Conservation (phyloP, 1,140 invertebrate species). For the Saccostrea cuccullata region DNA sequence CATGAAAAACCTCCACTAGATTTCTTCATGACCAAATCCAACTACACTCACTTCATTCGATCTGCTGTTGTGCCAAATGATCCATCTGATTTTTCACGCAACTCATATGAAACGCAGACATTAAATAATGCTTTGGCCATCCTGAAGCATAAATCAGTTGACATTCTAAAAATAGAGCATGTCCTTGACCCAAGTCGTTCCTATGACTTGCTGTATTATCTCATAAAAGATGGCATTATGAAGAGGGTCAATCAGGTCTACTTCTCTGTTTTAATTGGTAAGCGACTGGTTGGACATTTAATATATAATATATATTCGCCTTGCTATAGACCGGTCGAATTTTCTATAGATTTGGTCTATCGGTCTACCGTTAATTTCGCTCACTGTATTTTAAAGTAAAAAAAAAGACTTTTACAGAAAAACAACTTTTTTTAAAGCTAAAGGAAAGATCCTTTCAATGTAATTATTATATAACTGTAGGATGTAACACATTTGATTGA, state of each 20-base stretch:
- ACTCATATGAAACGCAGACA: conserved; percentile 74
- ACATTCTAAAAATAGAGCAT: conserved; percentile 71
- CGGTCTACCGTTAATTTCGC: no score
- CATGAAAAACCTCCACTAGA: conserved; percentile 50
- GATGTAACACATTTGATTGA: neutral
- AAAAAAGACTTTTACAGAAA: neutral
- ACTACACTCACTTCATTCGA: conserved; percentile 63
- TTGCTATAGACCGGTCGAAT: no score
- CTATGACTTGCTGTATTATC: conserved; percentile 73
- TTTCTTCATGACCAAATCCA: conserved; percentile 49
- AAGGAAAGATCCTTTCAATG: neutral
- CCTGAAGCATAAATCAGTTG: conserved; percentile 65
- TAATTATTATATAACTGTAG: neutral
- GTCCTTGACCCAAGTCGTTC: conserved; percentile 61
- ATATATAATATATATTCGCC: no score
- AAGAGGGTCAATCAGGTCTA: conserved; percentile 71
- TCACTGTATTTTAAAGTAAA: neutral
- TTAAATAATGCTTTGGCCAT: conserved; percentile 69
- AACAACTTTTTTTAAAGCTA: neutral
- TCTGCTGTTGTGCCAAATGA: conserved; percentile 74
- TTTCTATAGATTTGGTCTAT: no score
- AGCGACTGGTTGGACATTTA: conserved; percentile 36
- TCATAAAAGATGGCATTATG: conserved; percentile 71
- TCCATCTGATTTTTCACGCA: conserved; percentile 74
- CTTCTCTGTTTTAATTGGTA: conserved; percentile 72